Conservation (phyloP, 2,888 invertebrate species). For the Hartigia nigra region DNA sequence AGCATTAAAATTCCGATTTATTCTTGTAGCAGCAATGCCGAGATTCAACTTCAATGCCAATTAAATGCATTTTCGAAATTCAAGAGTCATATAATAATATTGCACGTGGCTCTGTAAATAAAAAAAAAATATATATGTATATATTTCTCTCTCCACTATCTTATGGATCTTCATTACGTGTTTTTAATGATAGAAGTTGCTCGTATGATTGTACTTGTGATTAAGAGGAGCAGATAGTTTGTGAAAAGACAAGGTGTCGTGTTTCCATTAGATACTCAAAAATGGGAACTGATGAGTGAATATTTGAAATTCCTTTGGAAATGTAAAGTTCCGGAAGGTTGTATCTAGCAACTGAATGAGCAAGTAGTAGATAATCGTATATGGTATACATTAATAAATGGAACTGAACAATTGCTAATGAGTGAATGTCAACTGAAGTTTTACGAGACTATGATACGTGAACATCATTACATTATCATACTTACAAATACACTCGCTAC, state of each 20-base stretch:
- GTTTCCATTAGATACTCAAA: neutral
- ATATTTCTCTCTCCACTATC: neutral
- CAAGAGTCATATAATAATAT: neutral
- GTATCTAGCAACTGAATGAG: conserved; percentile 42
- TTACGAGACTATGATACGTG: conserved; percentile 46
- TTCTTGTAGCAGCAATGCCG: neutral
- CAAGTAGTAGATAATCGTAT: conserved; percentile 38
- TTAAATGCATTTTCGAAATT: neutral
- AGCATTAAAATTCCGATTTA: neutral
- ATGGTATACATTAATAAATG: conserved; percentile 38
- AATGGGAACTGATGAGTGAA: neutral
- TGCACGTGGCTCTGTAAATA: neutral
- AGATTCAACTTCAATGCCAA: too few relatives aligned
- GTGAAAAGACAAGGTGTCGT: neutral
- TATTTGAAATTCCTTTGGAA: neutral
- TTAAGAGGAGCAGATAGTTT: neutral
- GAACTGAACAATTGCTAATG: conserved; percentile 40
- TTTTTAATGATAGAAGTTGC: neutral
- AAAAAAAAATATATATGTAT: neutral
- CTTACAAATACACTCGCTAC: conserved; percentile 61
- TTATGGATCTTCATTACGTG: neutral
- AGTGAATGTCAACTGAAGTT: conserved; percentile 46
- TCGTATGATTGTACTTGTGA: neutral
- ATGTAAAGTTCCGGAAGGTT: neutral
- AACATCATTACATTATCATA: conserved; percentile 55